Evolutionary conservation across 2,113 vertebrate genomes (phyloP).

Genomic region (Hyperopisus bebe): DNA sequence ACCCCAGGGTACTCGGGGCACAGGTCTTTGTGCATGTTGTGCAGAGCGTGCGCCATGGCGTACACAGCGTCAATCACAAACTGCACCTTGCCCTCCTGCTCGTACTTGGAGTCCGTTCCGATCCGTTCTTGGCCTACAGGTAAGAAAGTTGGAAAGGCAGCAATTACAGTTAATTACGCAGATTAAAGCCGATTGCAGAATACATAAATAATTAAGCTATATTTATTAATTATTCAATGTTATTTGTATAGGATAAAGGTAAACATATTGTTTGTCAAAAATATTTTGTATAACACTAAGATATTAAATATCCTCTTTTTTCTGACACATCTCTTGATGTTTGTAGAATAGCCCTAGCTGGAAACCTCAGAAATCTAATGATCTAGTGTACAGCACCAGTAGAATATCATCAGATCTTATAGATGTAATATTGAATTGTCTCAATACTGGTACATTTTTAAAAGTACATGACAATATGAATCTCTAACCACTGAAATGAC

Average conservation of each 20-base stretch:
- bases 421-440: background rate
- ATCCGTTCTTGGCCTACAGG: slow-evolving; percentile 84
- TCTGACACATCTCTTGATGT: background rate
- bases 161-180: background rate
- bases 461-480: background rate
- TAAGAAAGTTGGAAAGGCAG: background rate
- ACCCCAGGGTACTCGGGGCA: slow-evolving; percentile 75
- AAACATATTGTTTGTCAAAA: background rate
- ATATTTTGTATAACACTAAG: background rate
- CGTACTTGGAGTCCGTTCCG: slow-evolving; percentile 81
- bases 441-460: background rate
- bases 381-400: background rate
- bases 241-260: background rate
- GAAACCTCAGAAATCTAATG: background rate
- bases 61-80: slow-evolving; percentile 93
- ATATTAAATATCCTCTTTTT: background rate
- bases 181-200: background rate
- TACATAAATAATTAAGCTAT: background rate
- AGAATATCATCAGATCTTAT: background rate
- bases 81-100: slow-evolving; percentile 94
- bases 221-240: background rate
- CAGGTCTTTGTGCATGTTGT: slow-evolving; percentile 88
- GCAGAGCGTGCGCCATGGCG: slow-evolving; percentile 87
- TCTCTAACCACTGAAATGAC: background rate
- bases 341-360: background rate